phyloP scores from a whole-genome alignment of 2,888 invertebrate genomes.

The Phortica magna region DNA sequence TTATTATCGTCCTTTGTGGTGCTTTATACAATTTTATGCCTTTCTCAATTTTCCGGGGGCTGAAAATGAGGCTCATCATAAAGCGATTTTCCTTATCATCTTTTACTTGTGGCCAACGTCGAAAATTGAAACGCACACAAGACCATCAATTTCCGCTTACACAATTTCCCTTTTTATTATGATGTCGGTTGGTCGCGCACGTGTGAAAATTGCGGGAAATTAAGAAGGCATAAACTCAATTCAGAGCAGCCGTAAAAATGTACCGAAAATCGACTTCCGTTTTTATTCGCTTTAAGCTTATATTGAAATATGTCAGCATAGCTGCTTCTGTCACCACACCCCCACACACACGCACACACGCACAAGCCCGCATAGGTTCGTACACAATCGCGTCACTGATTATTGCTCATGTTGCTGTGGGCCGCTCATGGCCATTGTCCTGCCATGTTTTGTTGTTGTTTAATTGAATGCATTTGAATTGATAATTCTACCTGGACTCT shows the following conservation, averaged over 20 bases:
- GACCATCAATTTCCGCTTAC: slow-evolving; percentile 29
- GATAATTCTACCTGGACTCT: background rate
- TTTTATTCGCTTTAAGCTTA: too few relatives aligned
- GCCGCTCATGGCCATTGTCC: background rate
- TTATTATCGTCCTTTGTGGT: background rate
- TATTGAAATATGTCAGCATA: too few relatives aligned
- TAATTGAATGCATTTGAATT: slow-evolving; percentile 11
- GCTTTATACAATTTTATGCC: background rate
- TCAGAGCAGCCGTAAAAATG: too few relatives aligned
- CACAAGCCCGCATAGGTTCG: too few relatives aligned
- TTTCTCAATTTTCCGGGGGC: background rate
- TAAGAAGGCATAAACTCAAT: background rate
- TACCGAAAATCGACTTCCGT: too few relatives aligned
- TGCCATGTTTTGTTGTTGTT: background rate
- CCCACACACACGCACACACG: too few relatives aligned
- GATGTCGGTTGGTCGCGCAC: background rate
- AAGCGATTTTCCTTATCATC: background rate
- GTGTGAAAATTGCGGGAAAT: slow-evolving; percentile 16
- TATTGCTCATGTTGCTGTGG: background rate
- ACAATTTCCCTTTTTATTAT: slow-evolving; percentile 28
- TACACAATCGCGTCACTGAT: background rate
- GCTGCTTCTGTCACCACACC: too few relatives aligned
- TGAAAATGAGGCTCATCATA: background rate
- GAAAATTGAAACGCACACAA: slow-evolving; percentile 15
- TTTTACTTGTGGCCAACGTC: background rate